phyloP scores from a whole-genome alignment of 1,140 invertebrate species.

The Oncopeltus fasciatus region DNA sequence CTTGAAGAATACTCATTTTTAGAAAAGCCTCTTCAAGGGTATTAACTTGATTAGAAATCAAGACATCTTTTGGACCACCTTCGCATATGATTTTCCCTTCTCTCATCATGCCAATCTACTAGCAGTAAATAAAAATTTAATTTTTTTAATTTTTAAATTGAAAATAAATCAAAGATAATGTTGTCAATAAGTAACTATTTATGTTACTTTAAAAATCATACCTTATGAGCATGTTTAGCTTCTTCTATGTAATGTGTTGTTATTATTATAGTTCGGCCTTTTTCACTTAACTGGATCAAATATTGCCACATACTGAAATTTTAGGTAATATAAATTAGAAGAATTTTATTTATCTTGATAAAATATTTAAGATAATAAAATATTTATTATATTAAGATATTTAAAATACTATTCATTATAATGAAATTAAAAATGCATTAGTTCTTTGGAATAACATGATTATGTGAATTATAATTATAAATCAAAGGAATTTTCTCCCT shows the following conservation, averaged over 20 bases:
- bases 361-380: not conserved
- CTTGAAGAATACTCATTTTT: conserved; percentile 28
- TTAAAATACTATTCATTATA: conserved; percentile 11
- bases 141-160: not conserved
- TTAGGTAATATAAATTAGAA: too few relatives aligned
- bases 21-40: conserved; percentile 45
- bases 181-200: too few relatives aligned
- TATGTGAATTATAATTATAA: too few relatives aligned
- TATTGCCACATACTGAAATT: conserved; percentile 81
- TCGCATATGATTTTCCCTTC: conserved; percentile 42
- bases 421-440: not conserved
- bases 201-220: too few relatives aligned
- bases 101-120: conserved; percentile 39
- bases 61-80: conserved; percentile 35
- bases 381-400: too few relatives aligned
- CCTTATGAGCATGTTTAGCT: conserved; percentile 50
- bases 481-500: too few relatives aligned
- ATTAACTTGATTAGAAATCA: conserved; percentile 31
- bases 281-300: conserved; percentile 50
- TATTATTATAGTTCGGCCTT: conserved; percentile 65
- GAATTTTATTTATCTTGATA: not conserved
- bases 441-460: not conserved
- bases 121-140: not conserved
- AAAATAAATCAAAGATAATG: too few relatives aligned
- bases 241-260: conserved; percentile 95